Evolutionary conservation across 2,888 invertebrate species (phyloP), one percentile per base, ranked within the genome.

Genomic region (Sinotaia quadrata): DNA sequence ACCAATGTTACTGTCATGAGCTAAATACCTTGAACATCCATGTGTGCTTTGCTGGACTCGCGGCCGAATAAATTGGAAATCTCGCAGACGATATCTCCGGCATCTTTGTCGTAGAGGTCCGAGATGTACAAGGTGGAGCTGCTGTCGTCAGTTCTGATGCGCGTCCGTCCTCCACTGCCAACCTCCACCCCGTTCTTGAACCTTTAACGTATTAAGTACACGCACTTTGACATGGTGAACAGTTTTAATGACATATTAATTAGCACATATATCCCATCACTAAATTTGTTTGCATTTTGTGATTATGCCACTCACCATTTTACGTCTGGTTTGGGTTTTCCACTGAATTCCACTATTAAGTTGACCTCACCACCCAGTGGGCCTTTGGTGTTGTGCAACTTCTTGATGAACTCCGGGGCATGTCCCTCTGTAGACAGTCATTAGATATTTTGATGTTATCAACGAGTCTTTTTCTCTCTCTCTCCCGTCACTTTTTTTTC

Each of bases 1-100:
- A n/a, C n/a, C n/a, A n/a, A n/a, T n/a, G n/a, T n/a, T n/a, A n/a
- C n/a, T n/a, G n/a, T n/a, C n/a, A n/a, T n/a, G n/a, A n/a, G n/a
- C n/a, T n/a, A n/a, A n/a, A n/a, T 47, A 47, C 47, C 18, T 47
- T 47, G 47, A 47, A 58, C 58, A 36, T 36, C 65, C 2, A 98
- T 91, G 78, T 94, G 92, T 61, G 94, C 93, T 21, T 94, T 93
- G 69, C 96, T 96, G 74, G 94, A 93, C 4, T 96, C 95, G 78
- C 94, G 93, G 49, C 99, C 99, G 51, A 97, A 92, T 15, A 94
- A 92, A 89, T 99, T 99, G 85, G 93, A 92, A 0, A 98, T 94
- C 85, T 98, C 97, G 86, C 98, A 98, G 0, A 95, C 96, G 89
- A 96, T 98, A 85, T 97, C 96, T 18, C 97, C 98, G 78, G 95